Conservation (phyloP, 92 coral and sea anemone species). For the Meandrina meandrites region DNA sequence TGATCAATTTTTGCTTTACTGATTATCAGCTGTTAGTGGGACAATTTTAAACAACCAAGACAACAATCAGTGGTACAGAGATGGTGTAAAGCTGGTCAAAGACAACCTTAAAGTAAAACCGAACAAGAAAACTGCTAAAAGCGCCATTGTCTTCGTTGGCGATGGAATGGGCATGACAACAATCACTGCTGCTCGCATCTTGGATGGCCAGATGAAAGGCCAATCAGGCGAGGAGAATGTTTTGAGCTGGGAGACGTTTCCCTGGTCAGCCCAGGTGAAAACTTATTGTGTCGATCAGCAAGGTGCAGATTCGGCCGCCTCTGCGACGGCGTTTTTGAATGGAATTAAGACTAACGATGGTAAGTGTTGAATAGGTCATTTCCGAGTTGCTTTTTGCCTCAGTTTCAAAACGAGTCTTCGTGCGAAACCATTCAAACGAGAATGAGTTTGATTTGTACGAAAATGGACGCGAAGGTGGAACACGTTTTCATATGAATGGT, state of each 20-base stretch:
- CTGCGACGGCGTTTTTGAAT: constrained; percentile 80
- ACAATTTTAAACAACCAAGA: constrained; percentile 46
- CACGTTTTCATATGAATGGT: no score
- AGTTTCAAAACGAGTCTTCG: no score
- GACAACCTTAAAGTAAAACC: constrained; percentile 59
- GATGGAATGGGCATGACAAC: constrained; percentile 77
- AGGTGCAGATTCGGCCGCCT: constrained; percentile 80
- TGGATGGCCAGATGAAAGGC: constrained; percentile 68
- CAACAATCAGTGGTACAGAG: constrained; percentile 77
- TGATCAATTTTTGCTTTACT: background rate
- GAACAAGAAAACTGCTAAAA: constrained; percentile 74
- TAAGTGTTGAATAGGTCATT: constrained; percentile 26
- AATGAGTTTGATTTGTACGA: no score
- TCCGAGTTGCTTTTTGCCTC: no score
- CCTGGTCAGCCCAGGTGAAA: constrained; percentile 74
- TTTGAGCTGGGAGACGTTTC: constrained; percentile 77
- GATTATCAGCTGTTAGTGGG: background rate
- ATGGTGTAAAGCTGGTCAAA: constrained; percentile 69
- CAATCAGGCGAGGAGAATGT: constrained; percentile 80
- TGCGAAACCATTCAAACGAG: no score
- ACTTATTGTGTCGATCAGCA: constrained; percentile 77
- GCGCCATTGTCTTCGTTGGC: constrained; percentile 75
- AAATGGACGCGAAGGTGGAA: no score
- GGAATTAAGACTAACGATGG: constrained; percentile 81
- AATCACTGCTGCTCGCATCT: constrained; percentile 68